phyloP scores from a whole-genome alignment of 2,797 vertebrate genomes.

The Momotus momota region DNA sequence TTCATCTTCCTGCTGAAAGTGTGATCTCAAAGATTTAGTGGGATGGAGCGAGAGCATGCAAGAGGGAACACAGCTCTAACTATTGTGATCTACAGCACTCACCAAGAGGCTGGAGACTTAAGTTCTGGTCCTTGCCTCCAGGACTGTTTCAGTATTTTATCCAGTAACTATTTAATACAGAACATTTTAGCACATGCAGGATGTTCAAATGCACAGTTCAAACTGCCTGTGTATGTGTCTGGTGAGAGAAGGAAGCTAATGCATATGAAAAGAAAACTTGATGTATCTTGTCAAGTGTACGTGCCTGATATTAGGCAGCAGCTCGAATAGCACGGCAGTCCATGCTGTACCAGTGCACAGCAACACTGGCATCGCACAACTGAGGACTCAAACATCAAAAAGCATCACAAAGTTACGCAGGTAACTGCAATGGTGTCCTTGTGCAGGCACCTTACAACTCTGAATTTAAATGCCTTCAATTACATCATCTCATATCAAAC shows the following conservation, averaged over 20 bases:
- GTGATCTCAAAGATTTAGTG: not conserved
- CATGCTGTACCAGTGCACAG: rapidly evolving
- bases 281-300: not conserved
- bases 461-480: not conserved
- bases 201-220: not conserved
- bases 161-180: not conserved
- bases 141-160: not conserved
- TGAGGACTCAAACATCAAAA: not conserved
- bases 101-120: not conserved
- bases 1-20: not conserved
- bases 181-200: not conserved
- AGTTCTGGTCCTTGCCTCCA: not conserved
- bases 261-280: not conserved
- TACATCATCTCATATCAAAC: not conserved
- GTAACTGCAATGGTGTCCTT: not conserved
- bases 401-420: not conserved
- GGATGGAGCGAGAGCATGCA: not conserved
- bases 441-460: rapidly evolving
- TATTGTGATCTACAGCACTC: not conserved
- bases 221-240: not conserved
- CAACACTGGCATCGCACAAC: not conserved
- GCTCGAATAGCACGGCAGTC: rapidly evolving
- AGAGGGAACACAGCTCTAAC: not conserved
- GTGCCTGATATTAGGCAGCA: not conserved
- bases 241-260: not conserved